A percentile compares a stretch with the other conserved stretches of the same genome.
phyloP scores from a whole-genome alignment of 2,113 vertebrate genomes.

The Eulemur rufifrons region DNA sequence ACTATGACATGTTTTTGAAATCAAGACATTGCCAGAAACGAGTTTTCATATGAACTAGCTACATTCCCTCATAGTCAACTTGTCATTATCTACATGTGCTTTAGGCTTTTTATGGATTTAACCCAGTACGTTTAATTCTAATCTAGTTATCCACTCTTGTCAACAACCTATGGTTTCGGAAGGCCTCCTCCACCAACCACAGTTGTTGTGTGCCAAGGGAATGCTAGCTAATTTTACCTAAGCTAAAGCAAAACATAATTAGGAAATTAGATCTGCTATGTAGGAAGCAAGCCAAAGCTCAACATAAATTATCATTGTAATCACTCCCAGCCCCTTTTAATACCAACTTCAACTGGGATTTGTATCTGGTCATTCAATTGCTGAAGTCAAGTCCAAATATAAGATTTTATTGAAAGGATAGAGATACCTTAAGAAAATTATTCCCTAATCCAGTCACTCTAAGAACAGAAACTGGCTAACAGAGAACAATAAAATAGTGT shows the following conservation, averaged over 20 bases:
- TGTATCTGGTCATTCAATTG: not conserved
- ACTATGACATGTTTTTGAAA: slow-evolving; percentile 21
- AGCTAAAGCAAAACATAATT: slow-evolving; percentile 58
- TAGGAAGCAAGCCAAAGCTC: slow-evolving; percentile 41
- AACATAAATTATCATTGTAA: slow-evolving; percentile 54
- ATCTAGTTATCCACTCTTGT: slow-evolving; percentile 55
- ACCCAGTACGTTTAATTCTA: slow-evolving; percentile 51
- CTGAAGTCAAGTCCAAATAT: not conserved
- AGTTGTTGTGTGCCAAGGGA: slow-evolving; percentile 24
- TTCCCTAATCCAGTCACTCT: not conserved
- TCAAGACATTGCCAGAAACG: slow-evolving; percentile 13
- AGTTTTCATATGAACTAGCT: slow-evolving; percentile 37
- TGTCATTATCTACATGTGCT: slow-evolving; percentile 50
- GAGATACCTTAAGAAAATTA: not conserved
- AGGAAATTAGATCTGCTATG: slow-evolving; percentile 60
- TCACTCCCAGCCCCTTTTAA: not conserved
- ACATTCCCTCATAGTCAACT: not conserved
- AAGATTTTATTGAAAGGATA: not conserved
- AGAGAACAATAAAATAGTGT: not conserved
- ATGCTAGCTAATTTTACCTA: slow-evolving; percentile 58
- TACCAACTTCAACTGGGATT: not conserved
- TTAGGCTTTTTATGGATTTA: slow-evolving; percentile 42
- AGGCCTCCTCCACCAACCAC: slow-evolving; percentile 42
- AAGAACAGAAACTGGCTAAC: not conserved
- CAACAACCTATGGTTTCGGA: slow-evolving; percentile 56